These are phyloP conservation scores for Falco concolor DNA, from an alignment of 2,797 vertebrate species.

Conservation along the genomic window DNA sequence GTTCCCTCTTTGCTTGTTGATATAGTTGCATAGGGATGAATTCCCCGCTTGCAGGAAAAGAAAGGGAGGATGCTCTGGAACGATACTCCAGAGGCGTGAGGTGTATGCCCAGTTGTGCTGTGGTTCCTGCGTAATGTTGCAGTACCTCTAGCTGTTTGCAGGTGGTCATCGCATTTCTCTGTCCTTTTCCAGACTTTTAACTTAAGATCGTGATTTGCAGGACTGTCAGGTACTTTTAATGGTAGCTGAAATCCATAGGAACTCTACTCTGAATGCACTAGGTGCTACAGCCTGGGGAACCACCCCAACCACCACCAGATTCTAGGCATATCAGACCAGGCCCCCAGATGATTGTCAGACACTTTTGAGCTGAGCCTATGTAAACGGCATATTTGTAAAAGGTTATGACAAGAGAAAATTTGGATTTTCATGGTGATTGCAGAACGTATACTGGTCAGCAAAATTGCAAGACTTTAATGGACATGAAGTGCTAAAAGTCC, in stretches of 20 bases:
- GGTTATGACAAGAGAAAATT: background rate
- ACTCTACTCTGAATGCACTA: background rate
- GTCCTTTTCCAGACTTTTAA: background rate
- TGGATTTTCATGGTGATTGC: background rate
- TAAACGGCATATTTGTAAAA: background rate
- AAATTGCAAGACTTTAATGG: background rate
- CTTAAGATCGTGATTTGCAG: background rate
- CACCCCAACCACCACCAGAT: too few relatives aligned
- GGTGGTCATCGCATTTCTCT: background rate
- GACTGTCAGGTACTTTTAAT: background rate
- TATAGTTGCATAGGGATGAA: background rate
- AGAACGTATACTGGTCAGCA: background rate
- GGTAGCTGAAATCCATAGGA: background rate
- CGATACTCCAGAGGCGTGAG: background rate
- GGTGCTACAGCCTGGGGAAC: background rate
- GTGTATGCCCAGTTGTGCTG: background rate
- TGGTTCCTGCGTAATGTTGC: background rate
- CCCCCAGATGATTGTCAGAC: background rate
- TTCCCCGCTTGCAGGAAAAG: background rate
- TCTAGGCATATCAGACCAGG: background rate
- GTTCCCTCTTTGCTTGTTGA: background rate
- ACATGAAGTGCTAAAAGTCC: background rate
- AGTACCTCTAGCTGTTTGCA: background rate
- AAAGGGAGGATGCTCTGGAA: background rate
- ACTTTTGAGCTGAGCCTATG: background rate